Evolutionary conservation across 2,797 vertebrate species (phyloP).

Genomic region (Hoplostethus atlanticus): DNA sequence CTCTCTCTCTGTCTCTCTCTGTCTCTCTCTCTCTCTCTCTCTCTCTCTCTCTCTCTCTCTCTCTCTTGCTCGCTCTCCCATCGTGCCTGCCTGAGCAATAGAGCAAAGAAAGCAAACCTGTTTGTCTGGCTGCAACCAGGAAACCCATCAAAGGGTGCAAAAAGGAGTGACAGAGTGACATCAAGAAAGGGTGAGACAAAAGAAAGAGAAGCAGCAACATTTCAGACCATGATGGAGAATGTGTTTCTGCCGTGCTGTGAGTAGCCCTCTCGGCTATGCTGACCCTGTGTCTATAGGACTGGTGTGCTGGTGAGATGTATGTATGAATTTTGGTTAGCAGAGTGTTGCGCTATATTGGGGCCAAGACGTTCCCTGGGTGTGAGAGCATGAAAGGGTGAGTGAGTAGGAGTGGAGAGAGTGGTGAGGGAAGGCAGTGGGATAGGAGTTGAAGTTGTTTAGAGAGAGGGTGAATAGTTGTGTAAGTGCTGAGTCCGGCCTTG

Average conservation of each 20-base stretch:
- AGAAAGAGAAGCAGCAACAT: slow-evolving; percentile 8
- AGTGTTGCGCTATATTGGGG: slow-evolving; percentile 18
- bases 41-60: slow-evolving; percentile 20
- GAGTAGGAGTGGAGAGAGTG: slow-evolving; percentile 25
- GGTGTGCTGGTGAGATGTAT: slow-evolving; percentile 30
- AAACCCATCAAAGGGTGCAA: slow-evolving; percentile 76
- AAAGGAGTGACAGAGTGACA: slow-evolving; percentile 37
- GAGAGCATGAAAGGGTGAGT: slow-evolving; percentile 18
- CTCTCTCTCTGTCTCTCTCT: slow-evolving; percentile 21
- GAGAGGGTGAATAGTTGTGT: background rate
- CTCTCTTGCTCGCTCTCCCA: slow-evolving; percentile 14
- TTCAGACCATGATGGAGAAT: slow-evolving; percentile 29
- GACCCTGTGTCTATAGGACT: slow-evolving; percentile 32
- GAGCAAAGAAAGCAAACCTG: slow-evolving; percentile 80
- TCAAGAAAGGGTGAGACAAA: slow-evolving; percentile 38
- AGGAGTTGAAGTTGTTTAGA: slow-evolving; percentile 30
- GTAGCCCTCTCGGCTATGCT: slow-evolving; percentile 28
- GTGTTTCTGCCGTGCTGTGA: slow-evolving; percentile 52
- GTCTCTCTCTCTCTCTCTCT: slow-evolving; percentile 12
- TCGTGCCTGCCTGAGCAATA: slow-evolving; percentile 42
- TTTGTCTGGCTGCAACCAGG: slow-evolving; percentile 81
- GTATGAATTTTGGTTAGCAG: slow-evolving; percentile 43
- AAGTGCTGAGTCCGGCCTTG: slow-evolving; percentile 2
- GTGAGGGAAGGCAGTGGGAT: background rate
- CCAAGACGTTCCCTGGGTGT: slow-evolving; percentile 15